Percentiles rank a stretch among this genome's conserved stretches.
Conservation (phyloP, 1,140 invertebrate genomes). For the Drosophila eugracilis region DNA sequence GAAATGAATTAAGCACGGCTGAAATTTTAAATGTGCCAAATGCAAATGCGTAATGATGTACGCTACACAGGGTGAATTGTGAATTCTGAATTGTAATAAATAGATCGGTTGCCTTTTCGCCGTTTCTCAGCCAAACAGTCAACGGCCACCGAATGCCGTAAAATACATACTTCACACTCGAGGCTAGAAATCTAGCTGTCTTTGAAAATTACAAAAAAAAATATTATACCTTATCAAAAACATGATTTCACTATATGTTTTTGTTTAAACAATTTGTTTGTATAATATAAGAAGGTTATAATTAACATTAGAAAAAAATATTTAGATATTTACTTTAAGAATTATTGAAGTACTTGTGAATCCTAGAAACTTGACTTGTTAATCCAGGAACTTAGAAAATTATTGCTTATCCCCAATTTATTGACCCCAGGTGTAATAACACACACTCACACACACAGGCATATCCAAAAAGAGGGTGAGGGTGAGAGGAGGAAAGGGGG, state of each 20-base stretch:
- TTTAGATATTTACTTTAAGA: too few relatives aligned
- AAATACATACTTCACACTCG: conserved; percentile 27
- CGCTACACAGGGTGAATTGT: conserved; percentile 16
- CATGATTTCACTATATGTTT: too few relatives aligned
- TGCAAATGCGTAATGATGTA: conserved; percentile 42
- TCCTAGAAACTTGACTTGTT: not conserved
- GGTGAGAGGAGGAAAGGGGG: conserved; percentile 21
- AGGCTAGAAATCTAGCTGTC: not conserved
- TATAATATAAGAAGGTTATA: too few relatives aligned
- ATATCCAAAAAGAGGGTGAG: conserved; percentile 11
- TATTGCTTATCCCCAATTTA: conserved; percentile 2
- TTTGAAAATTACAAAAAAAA: too few relatives aligned
- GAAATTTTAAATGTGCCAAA: conserved; percentile 53
- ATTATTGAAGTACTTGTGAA: too few relatives aligned
- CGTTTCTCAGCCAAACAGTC: conserved; percentile 48
- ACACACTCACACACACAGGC: conserved; percentile 23
- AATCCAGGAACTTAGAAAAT: not conserved
- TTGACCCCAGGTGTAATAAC: conserved; percentile 18
- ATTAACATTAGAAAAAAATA: too few relatives aligned
- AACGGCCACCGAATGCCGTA: conserved; percentile 41
- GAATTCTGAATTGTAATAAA: conserved; percentile 62
- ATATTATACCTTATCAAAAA: too few relatives aligned
- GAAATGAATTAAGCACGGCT: conserved; percentile 37
- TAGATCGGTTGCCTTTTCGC: conserved; percentile 68
- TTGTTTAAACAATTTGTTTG: too few relatives aligned